A percentile compares a stretch with the other conserved stretches of the same genome.
Evolutionary conservation across 2,888 invertebrate species (phyloP).

Genomic region (Polydrusus pterygomalis): DNA sequence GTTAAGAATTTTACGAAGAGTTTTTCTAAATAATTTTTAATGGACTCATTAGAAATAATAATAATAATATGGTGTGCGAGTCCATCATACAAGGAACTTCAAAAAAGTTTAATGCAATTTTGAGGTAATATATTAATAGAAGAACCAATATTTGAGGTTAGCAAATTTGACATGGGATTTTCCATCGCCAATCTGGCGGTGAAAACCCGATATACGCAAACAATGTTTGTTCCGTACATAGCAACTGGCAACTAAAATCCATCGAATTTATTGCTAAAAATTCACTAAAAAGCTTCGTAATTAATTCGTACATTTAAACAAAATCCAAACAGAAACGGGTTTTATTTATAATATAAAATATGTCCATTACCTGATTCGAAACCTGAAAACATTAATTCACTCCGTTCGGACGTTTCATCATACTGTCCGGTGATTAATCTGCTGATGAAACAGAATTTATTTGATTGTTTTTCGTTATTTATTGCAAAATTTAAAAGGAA

Average conservation of each 20-base stretch:
- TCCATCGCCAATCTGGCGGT: no score
- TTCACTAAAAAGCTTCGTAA: constrained; percentile 46
- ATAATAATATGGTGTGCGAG: no score
- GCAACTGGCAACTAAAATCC: constrained; percentile 34
- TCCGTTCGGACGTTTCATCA: constrained; percentile 56
- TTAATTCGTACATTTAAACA: constrained; percentile 56
- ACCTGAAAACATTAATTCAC: constrained; percentile 56
- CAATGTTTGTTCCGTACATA: constrained; percentile 28
- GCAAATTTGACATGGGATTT: no score
- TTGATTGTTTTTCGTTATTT: constrained; percentile 54
- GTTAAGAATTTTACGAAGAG: no score
- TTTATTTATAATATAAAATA: constrained; percentile 54
- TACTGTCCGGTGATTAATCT: constrained; percentile 56
- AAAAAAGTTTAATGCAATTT: no score
- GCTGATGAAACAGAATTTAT: constrained; percentile 56
- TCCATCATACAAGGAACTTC: no score
- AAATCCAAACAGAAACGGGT: constrained; percentile 49
- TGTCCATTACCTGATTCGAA: constrained; percentile 54
- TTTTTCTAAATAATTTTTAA: no score
- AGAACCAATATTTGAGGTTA: no score
- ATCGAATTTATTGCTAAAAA: constrained; percentile 43
- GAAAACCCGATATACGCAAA: no score
- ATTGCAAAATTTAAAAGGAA: constrained; percentile 55
- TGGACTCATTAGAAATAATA: no score
- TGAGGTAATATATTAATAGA: no score